Evolutionary conservation across 2,888 invertebrate species (phyloP).

Genomic region (Cantharis nigra): DNA sequence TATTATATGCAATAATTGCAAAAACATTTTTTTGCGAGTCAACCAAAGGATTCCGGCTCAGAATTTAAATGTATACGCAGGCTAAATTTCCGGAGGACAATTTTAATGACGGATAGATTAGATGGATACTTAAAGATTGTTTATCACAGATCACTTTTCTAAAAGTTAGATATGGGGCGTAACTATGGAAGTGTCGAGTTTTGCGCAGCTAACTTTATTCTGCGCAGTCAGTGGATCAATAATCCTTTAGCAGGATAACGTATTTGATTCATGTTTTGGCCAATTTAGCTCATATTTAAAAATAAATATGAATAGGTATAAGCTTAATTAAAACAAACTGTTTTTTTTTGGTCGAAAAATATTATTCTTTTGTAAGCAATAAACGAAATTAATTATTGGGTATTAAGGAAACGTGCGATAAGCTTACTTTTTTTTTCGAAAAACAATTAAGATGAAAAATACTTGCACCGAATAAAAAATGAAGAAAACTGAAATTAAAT

Average conservation of each 20-base stretch:
- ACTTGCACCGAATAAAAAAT: not conserved
- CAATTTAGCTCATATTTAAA: conserved; percentile 2
- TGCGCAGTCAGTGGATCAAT: conserved; percentile 30
- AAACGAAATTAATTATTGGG: not conserved
- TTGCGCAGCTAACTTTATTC: not conserved
- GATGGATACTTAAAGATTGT: conserved; percentile 3
- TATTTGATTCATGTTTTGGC: conserved; percentile 6
- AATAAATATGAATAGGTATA: not conserved
- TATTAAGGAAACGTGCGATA: too few species aligned
- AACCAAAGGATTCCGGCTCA: too few species aligned
- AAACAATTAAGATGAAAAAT: not conserved
- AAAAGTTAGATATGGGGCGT: conserved; percentile 20
- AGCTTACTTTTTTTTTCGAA: not conserved
- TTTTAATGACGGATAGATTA: not conserved
- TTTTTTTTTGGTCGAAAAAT: not conserved
- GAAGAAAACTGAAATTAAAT: not conserved
- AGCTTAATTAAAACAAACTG: not conserved
- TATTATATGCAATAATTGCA: not conserved
- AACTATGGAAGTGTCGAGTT: conserved; percentile 14
- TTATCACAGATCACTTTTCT: conserved; percentile 15
- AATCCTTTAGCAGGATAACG: conserved; percentile 18
- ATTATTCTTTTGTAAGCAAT: not conserved
- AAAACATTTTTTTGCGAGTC: not conserved
- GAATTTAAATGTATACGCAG: not conserved
- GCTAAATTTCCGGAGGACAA: not conserved